Evolutionary conservation across 2,888 invertebrate species (phyloP).

Genomic region (Oxycera nigricornis): DNA sequence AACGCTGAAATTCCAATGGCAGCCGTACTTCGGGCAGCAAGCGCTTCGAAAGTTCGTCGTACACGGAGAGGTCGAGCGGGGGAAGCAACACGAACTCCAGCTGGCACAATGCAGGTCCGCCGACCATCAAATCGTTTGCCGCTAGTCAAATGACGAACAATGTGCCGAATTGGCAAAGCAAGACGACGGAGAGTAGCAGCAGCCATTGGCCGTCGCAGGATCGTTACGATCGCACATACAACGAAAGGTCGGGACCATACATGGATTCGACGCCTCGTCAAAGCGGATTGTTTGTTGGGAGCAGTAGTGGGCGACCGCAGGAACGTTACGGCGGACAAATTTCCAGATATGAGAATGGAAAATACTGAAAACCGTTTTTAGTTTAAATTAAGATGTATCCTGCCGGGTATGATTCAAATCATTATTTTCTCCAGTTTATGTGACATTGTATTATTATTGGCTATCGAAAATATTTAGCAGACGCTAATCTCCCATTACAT

Average conservation of each 20-base stretch:
- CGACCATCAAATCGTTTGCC: conserved; percentile 57
- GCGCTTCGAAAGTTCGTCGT: conserved; percentile 56
- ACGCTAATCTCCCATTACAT: too few relatives aligned
- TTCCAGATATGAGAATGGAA: conserved; percentile 57
- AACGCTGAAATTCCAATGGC: not conserved
- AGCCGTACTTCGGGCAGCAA: conserved; percentile 49
- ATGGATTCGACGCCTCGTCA: conserved; percentile 54
- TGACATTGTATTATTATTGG: too few relatives aligned
- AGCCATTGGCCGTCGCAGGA: conserved; percentile 59
- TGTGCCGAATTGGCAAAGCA: conserved; percentile 55
- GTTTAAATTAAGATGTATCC: too few relatives aligned
- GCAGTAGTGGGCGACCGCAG: conserved; percentile 56
- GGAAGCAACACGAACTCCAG: conserved; percentile 50
- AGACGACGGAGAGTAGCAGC: conserved; percentile 55
- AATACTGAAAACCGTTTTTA: conserved; percentile 20
- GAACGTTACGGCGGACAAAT: conserved; percentile 59
- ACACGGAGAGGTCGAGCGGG: conserved; percentile 51
- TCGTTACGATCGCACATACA: conserved; percentile 61
- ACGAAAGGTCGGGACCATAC: conserved; percentile 58
- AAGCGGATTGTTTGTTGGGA: conserved; percentile 42
- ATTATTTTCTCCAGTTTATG: too few relatives aligned
- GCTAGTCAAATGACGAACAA: conserved; percentile 57
- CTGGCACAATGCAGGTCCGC: conserved; percentile 49
- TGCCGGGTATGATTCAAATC: too few relatives aligned
- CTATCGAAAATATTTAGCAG: too few relatives aligned